Base-by-base conservation (phyloP, 2,888 invertebrate species). In the Meliscaeva auricollis region DNA sequence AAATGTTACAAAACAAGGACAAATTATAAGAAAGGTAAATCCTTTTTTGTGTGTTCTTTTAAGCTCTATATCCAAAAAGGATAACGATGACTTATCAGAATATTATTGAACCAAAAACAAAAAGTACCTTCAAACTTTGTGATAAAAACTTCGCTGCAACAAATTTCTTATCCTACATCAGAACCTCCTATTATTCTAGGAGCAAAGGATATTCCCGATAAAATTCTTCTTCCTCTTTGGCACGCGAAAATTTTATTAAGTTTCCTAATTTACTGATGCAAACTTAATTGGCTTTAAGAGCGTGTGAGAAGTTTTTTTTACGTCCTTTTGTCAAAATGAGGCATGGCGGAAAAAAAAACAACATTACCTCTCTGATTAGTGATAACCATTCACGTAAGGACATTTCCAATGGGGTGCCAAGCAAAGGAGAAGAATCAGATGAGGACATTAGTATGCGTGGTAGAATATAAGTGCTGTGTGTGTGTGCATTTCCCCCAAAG, bases 201-300 rank as follows among this genome's bases (percentile, higher is more conserved):
- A 38, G 2, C n/a, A 20, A 69, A 52, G 69, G 69, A 50, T 32
- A 52, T 54, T 50, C 60, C 52, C 22, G 75, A 74, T 58, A 44
- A 74, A 69, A 41, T 48, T 26, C 26, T 26, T 26, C 26, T 3
- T 52, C 41, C 41, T 32, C 88, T 88, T 88, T 90, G 88, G 89
- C 91, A 91, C 90, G 91, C 91, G 90, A 91, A 89, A 90, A 89
- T 88, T 89, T 90, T 90, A 90, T 90, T 90, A 90, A 70, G 69
- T 74, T 73, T 73, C 62, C 62, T 62, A 77, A 81, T 85, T 81
- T 81, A 77, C 81, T 60, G 72, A 13, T 69, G 50, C 41, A 81
- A 75, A 81, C 73, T 69, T 85, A 85, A 85, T 84, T 84, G 84
- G 72, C 70, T 69, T 30, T 35, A 32, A 66, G 50, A 66, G 17